phyloP scores from a whole-genome alignment of 2,888 invertebrate genomes.

The Tuberolachnus salignus region DNA sequence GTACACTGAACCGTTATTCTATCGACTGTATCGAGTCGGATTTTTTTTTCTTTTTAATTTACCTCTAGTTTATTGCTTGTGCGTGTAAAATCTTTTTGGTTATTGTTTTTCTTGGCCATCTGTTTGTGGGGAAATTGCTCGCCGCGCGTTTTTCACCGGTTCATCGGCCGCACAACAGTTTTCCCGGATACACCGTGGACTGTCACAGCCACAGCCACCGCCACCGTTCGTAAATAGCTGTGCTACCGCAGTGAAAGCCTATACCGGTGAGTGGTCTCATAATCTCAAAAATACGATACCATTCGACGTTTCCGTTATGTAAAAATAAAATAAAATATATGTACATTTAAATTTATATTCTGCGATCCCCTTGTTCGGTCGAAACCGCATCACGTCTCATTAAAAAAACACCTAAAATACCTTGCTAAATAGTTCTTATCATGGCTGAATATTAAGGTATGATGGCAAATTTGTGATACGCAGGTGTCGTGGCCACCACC shows the following conservation, averaged over 20 bases:
- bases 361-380: not conserved
- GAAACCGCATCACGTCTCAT: slow-evolving; percentile 26
- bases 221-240: not conserved
- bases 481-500: no score
- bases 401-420: not conserved
- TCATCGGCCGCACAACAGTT: slow-evolving; percentile 46
- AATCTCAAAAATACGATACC: not conserved
- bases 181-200: not conserved
- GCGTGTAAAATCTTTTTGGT: slow-evolving; percentile 17
- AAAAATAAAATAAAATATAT: not conserved
- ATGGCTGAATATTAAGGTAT: no score
- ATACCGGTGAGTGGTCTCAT: slow-evolving; percentile 18
- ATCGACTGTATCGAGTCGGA: slow-evolving; percentile 6
- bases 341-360: not conserved
- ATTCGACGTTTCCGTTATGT: slow-evolving; percentile 13
- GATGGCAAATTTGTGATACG: no score
- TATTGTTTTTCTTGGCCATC: slow-evolving; percentile 17
- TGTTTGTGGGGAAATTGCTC: not conserved
- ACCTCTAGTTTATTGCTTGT: not conserved
- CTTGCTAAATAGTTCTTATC: no score
- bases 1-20: not conserved
- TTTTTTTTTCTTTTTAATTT: slow-evolving; percentile 14
- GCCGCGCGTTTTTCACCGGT: slow-evolving; percentile 31
- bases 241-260: slow-evolving; percentile 20
- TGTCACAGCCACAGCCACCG: slow-evolving; percentile 5